These are phyloP conservation scores for Panonychus citri DNA, from an alignment of 1,140 invertebrate species.

Conservation along the genomic window DNA sequence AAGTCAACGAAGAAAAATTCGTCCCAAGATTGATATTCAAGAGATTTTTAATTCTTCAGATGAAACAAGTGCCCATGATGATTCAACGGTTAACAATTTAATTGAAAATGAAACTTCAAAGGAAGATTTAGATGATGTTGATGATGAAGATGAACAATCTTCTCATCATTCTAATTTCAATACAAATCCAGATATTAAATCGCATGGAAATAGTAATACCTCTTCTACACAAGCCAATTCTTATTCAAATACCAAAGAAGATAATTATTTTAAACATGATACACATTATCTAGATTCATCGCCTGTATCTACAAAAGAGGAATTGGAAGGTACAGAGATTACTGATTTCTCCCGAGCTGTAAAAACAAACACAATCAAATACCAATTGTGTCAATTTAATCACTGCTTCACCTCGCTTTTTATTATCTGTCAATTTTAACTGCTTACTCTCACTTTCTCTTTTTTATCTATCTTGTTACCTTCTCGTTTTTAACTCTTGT, in stretches of 20 bases:
- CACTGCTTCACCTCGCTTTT: neutral
- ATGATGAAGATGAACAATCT: too few relatives aligned
- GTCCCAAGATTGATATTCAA: slow-evolving; percentile 7
- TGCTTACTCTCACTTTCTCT: too few relatives aligned
- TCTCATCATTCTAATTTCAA: too few relatives aligned
- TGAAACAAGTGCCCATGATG: neutral
- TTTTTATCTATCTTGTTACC: too few relatives aligned
- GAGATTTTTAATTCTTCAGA: slow-evolving; percentile 3
- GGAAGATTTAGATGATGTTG: too few relatives aligned
- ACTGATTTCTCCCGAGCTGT: neutral
- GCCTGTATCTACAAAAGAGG: neutral
- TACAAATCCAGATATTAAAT: too few relatives aligned
- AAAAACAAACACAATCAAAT: neutral
- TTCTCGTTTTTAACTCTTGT: too few relatives aligned
- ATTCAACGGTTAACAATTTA: too few relatives aligned
- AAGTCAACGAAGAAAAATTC: slow-evolving; percentile 10
- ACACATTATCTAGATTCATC: neutral
- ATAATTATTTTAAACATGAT: neutral
- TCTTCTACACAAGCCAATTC: neutral
- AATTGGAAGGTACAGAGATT: neutral
- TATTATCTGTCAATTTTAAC: neutral
- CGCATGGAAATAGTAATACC: too few relatives aligned
- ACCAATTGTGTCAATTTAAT: too few relatives aligned
- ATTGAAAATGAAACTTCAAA: too few relatives aligned
- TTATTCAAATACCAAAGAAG: neutral